phyloP scores from a whole-genome alignment of 2,797 vertebrate species.

The Hapalemur alaotrensis region DNA sequence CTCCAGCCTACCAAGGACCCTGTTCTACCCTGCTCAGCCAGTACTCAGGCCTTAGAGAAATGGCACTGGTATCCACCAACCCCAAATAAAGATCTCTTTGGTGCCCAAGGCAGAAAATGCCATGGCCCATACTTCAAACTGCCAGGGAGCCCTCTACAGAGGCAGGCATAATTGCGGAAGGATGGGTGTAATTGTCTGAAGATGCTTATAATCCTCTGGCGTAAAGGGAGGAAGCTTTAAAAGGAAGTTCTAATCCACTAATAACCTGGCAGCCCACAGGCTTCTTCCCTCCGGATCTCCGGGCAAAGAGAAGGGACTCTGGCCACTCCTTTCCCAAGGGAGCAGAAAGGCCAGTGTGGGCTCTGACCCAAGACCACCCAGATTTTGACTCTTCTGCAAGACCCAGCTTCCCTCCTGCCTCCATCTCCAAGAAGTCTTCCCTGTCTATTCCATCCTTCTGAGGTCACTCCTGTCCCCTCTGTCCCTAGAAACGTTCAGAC shows the following conservation, averaged over 20 bases:
- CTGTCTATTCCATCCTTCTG: background rate
- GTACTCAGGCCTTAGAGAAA: background rate
- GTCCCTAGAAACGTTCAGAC: background rate
- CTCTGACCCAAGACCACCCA: background rate
- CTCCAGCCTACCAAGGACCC: background rate
- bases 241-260: slow-evolving; percentile 56
- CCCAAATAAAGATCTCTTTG: background rate
- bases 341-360: background rate
- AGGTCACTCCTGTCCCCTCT: background rate
- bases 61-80: background rate
- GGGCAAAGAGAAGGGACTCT: background rate
- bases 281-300: slow-evolving; percentile 3
- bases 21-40: background rate
- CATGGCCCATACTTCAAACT: background rate
- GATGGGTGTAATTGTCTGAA: slow-evolving; percentile 48
- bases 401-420: background rate
- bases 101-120: background rate
- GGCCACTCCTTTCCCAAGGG: slow-evolving; percentile 37
- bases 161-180: slow-evolving; percentile 34
- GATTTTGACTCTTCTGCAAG: background rate
- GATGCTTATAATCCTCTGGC: slow-evolving; percentile 29
- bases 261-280: slow-evolving; percentile 23
- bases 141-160: background rate
- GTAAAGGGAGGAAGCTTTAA: slow-evolving; percentile 33
- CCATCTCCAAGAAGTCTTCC: background rate